Evolutionary conservation across 2,888 invertebrate genomes (phyloP), one percentile per base, ranked within the genome.

Genomic region (Nipponacmea schrenckii): DNA sequence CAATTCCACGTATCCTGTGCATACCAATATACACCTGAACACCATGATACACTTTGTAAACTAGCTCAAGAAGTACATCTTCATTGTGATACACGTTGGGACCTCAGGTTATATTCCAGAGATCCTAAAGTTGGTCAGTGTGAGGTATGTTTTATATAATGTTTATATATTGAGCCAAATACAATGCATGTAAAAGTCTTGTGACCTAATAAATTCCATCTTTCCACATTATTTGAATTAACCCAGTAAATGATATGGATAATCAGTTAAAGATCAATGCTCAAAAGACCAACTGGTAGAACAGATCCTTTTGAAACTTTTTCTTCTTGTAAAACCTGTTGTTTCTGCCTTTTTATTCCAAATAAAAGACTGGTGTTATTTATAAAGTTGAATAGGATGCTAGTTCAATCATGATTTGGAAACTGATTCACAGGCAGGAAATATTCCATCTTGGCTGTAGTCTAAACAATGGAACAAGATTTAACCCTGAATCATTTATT

Each of bases 1-100:
- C 94, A 95, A 14, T 91, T 96, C 69, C 96, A 96, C 89, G 91
- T 96, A 82, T 95, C 96, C 10, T 90, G 96, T 84, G 96, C 96
- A 24, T 96, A 96, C 90, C 95, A 95, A 89, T 96, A 96, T 89
- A 92, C 93, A 17, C 91, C 92, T 82, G 90, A 91, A 26, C 93
- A 93, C 69, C 95, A 93, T 84, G 92, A 93, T 74, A 90, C 92
- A 69, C 91, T 96, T 67, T 94, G 94, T 89, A 89, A 90, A 20
- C 90, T 96, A 79, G 94, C 94, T 39, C 93, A 94, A 81, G 92
- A 92, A 69, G 90, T 96, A 78, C 93, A 93, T 82, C 91, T 93
- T 0, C 90, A 91, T 67, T 91, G 92, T 63, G 91, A 92, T 62
- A 92, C 93, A 31, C 92, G 91, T 82, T 96, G 96, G 96, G 95